Base-by-base conservation (phyloP, 2,113 vertebrate genomes). In the Tichodroma muraria region DNA sequence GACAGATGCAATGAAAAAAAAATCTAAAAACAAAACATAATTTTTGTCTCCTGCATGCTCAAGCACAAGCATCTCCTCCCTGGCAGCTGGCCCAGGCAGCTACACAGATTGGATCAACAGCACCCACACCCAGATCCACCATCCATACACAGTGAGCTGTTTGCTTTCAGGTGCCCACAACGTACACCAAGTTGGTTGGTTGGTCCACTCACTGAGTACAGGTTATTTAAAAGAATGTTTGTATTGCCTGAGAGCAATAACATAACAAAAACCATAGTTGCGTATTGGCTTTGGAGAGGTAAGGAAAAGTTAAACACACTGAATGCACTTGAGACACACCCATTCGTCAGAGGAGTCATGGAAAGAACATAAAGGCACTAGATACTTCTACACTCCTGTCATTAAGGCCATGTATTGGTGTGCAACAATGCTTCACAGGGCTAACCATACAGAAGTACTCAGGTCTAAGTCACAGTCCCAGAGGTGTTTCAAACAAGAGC, bases 321-420 rank as follows among this genome's bases (percentile, higher is more conserved):
- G 59, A 83, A 83, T 80, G 64, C 47, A 38, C 52, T 88, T 42
- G 70, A 81, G 87, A 85, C 84, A 91, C 83, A 92, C 71, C 70
- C 69, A 16, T 42, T 81, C 89, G 85, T 78, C 64, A 83, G 17
- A 75, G 57, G 35, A 90, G 47, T 45, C 38, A 70, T 88, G 57
- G 56, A 42, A 85, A 94, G 84, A 94, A 95, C 80, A 88, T 82
- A 45, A 95, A 91, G 92, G 93, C 85, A 90, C 81, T 59, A 94
- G 79, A 71, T 89, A 85, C 59, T 91, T 85, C 45, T 60, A 60
- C n/a, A 6, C 77, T 93, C 88, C 57, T 88, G 42, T 94, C 56
- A 94, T 85, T 92, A 95, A 96, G 95, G 96, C 87, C 76, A 52
- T 30, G 37, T 47, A 61, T 6, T 78, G 76, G 81, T 85, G 77